Percentiles rank a stretch among this genome's conserved stretches.
These are phyloP conservation scores for Neodiprion fabricii DNA, from an alignment of 1,140 invertebrate genomes.

Conservation along the genomic window DNA sequence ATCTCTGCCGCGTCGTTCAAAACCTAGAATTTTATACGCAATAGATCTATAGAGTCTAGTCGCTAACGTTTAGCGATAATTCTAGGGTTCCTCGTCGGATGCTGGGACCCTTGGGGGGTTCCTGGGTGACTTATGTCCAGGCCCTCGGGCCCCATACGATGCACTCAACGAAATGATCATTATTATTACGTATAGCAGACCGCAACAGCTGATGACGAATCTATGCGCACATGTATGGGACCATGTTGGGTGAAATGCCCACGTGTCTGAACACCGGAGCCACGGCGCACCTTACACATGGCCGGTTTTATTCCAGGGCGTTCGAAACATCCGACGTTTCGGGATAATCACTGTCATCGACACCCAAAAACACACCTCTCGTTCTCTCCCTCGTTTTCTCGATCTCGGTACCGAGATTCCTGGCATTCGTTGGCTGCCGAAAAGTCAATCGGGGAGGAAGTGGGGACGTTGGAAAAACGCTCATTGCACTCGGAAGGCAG, in stretches of 20 bases:
- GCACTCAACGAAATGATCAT: slow-evolving; percentile 5
- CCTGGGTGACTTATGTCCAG: slow-evolving; percentile 48
- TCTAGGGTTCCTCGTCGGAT: slow-evolving; percentile 51
- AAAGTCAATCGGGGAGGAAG: no score
- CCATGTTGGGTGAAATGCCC: no score
- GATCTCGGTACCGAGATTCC: background rate
- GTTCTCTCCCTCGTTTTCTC: background rate
- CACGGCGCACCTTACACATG: no score
- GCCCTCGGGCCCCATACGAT: background rate
- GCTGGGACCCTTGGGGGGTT: slow-evolving; percentile 39
- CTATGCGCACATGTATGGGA: background rate
- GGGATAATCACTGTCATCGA: slow-evolving; percentile 2
- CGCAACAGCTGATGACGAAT: slow-evolving; percentile 6
- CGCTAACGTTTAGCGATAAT: slow-evolving; percentile 62
- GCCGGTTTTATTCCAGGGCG: background rate
- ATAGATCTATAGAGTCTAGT: slow-evolving; percentile 61
- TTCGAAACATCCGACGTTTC: background rate
- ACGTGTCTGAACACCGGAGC: no score
- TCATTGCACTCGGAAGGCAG: no score
- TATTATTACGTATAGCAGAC: background rate
- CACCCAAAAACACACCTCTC: slow-evolving; percentile 4
- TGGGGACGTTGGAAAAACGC: no score
- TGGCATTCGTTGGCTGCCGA: no score
- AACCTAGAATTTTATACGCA: slow-evolving; percentile 62
- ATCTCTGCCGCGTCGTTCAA: slow-evolving; percentile 35